Evolutionary conservation across 2,797 vertebrate species (phyloP).

Genomic region (Diplodus puntazzo): DNA sequence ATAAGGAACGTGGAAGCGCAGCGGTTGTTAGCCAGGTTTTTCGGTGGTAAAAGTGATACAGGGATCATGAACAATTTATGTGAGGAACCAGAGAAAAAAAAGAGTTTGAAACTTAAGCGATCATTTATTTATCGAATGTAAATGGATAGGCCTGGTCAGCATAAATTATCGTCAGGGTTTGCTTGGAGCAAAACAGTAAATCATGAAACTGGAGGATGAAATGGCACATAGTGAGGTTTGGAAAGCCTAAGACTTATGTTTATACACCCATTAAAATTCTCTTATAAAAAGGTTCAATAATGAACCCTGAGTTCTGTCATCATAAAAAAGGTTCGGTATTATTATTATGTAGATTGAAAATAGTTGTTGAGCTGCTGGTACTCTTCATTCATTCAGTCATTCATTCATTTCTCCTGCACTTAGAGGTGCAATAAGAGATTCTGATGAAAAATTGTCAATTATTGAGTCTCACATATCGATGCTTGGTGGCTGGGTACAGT

Average conservation of each 20-base stretch:
- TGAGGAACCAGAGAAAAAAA: slow-evolving; percentile 32
- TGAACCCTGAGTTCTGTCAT: not conserved
- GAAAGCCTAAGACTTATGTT: slow-evolving; percentile 1
- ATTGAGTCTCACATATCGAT: too few species aligned
- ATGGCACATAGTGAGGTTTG: slow-evolving; percentile 6
- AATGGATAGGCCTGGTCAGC: slow-evolving; percentile 41
- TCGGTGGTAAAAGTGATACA: slow-evolving; percentile 61
- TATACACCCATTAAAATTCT: not conserved
- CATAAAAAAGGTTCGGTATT: not conserved
- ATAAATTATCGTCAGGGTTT: slow-evolving; percentile 48
- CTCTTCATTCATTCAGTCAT: not conserved
- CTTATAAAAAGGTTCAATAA: slow-evolving; percentile 16
- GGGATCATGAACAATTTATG: slow-evolving; percentile 64
- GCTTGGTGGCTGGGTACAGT: too few species aligned
- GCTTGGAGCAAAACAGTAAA: slow-evolving; percentile 37
- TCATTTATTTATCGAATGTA: slow-evolving; percentile 67
- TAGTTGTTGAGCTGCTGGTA: too few species aligned
- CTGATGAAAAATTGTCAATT: too few species aligned
- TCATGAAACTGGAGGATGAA: slow-evolving; percentile 34
- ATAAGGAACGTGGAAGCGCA: slow-evolving; percentile 47
- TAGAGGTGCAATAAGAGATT: not conserved
- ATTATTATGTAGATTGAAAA: too few species aligned
- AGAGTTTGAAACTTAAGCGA: slow-evolving; percentile 51
- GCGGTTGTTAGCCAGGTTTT: slow-evolving; percentile 47
- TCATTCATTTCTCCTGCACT: not conserved